A percentile compares a stretch with the other conserved stretches of the same genome.
Conservation (phyloP, 2,113 vertebrate genomes). For the Phaetusa simplex region DNA sequence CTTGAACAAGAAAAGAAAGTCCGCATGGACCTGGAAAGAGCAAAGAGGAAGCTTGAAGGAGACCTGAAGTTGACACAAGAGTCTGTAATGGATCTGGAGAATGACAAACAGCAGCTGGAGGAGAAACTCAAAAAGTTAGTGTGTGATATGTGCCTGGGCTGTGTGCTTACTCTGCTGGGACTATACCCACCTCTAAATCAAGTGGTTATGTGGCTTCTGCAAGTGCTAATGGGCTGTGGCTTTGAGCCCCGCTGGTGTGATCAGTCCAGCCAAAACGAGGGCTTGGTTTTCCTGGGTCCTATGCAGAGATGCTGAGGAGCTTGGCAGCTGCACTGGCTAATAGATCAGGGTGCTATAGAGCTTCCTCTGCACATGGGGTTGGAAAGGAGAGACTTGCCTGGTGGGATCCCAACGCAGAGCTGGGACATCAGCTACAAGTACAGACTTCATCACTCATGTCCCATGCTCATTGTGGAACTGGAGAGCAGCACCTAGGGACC, state of each 20-base stretch:
- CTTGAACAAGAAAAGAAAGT: constrained; percentile 95
- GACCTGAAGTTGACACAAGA: constrained; percentile 91
- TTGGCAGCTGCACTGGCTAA: neutral
- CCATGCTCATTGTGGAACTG: accelerated
- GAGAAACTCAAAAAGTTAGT: constrained; percentile 93
- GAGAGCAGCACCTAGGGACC: neutral
- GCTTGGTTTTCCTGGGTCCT: neutral
- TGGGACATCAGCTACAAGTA: neutral
- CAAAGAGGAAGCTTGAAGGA: constrained; percentile 90
- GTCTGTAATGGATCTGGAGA: constrained; percentile 88
- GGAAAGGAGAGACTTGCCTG: neutral
- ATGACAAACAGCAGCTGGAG: constrained; percentile 92
- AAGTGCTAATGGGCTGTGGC: neutral
- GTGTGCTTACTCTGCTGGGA: neutral
- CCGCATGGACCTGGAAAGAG: constrained; percentile 90
- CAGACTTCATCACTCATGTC: neutral
- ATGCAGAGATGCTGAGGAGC: neutral
- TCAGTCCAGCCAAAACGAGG: neutral
- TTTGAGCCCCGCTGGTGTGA: neutral
- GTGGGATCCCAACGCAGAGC: neutral
- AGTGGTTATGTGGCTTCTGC: neutral
- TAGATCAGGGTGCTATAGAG: accelerated
- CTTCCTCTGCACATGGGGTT: neutral
- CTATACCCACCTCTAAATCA: neutral
- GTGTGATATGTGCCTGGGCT: neutral